Conservation (phyloP, 2,113 vertebrate genomes). For the Falco punctatus region DNA sequence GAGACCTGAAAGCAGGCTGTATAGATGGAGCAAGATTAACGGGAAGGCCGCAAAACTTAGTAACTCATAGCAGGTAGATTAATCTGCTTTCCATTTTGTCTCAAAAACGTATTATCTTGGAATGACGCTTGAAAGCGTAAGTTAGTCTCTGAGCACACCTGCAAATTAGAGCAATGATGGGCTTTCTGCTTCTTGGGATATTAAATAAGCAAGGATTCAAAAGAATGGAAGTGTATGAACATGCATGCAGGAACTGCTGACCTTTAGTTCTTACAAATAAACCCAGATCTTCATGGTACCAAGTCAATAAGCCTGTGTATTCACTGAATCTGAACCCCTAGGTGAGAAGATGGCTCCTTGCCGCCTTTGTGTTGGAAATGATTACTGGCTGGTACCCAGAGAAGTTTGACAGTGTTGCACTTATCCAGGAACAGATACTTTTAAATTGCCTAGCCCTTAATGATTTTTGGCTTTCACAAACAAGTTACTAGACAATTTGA, state of each 20-base stretch:
- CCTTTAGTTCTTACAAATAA: not conserved
- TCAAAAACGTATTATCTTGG: slow-evolving; percentile 10
- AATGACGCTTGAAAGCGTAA: not conserved
- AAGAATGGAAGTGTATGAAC: not conserved
- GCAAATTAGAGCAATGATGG: not conserved
- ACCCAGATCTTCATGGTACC: not conserved
- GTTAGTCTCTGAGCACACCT: slow-evolving; percentile 1
- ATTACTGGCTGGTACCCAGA: not conserved
- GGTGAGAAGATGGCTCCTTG: not conserved
- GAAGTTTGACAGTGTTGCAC: not conserved
- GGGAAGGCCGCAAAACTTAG: not conserved
- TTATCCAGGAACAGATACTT: not conserved
- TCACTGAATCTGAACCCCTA: not conserved
- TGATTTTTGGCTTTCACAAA: not conserved
- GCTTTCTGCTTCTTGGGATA: not conserved
- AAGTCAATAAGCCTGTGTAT: not conserved
- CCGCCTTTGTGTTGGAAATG: accelerated
- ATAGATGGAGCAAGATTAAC: slow-evolving; percentile 12
- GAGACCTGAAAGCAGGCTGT: slow-evolving; percentile 16
- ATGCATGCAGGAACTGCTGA: not conserved
- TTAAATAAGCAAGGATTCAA: not conserved
- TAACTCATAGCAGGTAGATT: not conserved
- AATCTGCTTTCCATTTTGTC: slow-evolving; percentile 52
- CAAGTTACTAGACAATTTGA: not conserved
- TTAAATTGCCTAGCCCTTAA: not conserved